Percentiles rank a stretch among this genome's conserved stretches.
Evolutionary conservation across 2,797 vertebrate genomes (phyloP).

Genomic region (Acipenser oxyrinchus): DNA sequence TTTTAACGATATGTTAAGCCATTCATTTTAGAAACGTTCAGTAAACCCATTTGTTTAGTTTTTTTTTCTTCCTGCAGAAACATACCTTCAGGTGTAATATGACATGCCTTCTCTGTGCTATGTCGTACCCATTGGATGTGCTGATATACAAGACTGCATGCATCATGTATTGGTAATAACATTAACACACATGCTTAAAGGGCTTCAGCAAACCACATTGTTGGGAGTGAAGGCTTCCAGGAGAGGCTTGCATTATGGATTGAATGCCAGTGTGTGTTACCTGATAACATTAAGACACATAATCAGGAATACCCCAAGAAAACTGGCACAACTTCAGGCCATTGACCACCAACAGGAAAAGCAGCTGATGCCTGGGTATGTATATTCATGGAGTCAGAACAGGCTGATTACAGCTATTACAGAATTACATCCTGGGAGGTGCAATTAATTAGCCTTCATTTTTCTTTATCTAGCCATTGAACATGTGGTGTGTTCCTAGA

Average conservation of each 20-base stretch:
- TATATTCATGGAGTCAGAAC: constrained; percentile 52
- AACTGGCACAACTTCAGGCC: constrained; percentile 62
- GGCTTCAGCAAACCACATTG: constrained; percentile 61
- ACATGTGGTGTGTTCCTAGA: constrained; percentile 30
- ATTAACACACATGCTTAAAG: constrained; percentile 70
- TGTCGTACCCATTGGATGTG: constrained; percentile 1
- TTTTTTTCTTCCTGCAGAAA: constrained; percentile 49
- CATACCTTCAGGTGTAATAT: constrained; percentile 59
- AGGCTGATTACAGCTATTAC: constrained; percentile 64
- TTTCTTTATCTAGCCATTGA: constrained; percentile 52
- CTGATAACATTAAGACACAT: constrained; percentile 70
- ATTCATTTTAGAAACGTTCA: constrained; percentile 50
- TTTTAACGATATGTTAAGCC: constrained; percentile 36
- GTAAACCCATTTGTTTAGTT: constrained; percentile 49
- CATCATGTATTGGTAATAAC: constrained; percentile 60
- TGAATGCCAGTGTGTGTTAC: constrained; percentile 73
- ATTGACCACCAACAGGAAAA: constrained; percentile 69
- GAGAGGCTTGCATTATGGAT: constrained; percentile 68
- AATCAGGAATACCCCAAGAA: constrained; percentile 45
- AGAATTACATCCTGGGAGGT: constrained; percentile 58
- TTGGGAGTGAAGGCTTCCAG: constrained; percentile 60
- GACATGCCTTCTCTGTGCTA: background rate
- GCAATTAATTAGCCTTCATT: constrained; percentile 59
- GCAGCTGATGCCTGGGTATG: constrained; percentile 53
- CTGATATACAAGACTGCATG: constrained; percentile 36